These are phyloP conservation scores for Hydrophis major DNA, from an alignment of 2,797 vertebrate genomes.

Conservation along the genomic window DNA sequence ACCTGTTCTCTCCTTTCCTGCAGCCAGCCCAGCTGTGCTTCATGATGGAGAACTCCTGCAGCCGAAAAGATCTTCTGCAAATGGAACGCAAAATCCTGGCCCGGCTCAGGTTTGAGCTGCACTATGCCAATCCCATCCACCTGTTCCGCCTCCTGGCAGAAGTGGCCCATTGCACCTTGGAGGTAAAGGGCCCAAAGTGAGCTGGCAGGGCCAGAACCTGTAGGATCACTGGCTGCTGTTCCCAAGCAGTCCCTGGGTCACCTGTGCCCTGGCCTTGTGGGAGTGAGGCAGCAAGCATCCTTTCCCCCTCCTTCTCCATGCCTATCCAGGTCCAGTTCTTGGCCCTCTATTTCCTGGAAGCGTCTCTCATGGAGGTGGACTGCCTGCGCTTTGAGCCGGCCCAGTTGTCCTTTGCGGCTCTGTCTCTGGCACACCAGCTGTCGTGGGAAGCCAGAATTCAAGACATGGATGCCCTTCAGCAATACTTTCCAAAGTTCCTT, in stretches of 20 bases:
- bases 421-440: constrained; percentile 76
- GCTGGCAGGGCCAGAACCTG: not conserved
- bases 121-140: constrained; percentile 76
- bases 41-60: constrained; percentile 82
- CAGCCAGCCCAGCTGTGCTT: constrained; percentile 72
- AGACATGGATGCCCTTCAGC: constrained; percentile 28
- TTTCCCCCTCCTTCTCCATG: not conserved
- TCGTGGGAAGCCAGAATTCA: constrained; percentile 65
- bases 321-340: constrained; percentile 73
- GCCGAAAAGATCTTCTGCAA: constrained; percentile 76
- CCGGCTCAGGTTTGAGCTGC: constrained; percentile 77
- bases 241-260: not conserved
- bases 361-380: constrained; percentile 80
- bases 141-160: constrained; percentile 77
- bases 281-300: no score
- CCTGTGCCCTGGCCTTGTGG: not conserved
- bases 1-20: not conserved
- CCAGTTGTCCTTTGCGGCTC: constrained; percentile 79
- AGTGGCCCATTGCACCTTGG: constrained; percentile 69
- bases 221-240: not conserved
- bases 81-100: constrained; percentile 82
- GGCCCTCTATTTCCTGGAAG: constrained; percentile 83
- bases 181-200: constrained; percentile 60
- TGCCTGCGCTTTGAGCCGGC: constrained; percentile 75
- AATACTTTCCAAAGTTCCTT: not conserved